phyloP scores from a whole-genome alignment of 2,113 vertebrate genomes.

The Colistium nudipinnis region DNA sequence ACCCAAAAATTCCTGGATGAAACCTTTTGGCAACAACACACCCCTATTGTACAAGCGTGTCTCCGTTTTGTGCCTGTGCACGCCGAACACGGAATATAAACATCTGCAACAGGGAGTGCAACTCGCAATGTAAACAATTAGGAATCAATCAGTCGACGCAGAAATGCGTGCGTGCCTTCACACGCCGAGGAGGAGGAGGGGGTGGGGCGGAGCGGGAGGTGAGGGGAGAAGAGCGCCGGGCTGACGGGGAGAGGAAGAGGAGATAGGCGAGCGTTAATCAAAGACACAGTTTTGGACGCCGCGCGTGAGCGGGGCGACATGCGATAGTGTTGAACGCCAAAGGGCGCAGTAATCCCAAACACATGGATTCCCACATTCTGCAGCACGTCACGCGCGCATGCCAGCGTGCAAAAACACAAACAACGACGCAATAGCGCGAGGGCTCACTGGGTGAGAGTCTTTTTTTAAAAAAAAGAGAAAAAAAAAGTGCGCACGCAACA shows the following conservation, averaged over 20 bases:
- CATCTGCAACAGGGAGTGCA: slow-evolving; percentile 59
- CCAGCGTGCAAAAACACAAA: slow-evolving; percentile 56
- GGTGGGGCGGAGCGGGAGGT: slow-evolving; percentile 25
- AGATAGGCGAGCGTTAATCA: slow-evolving; percentile 49
- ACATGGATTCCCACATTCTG: slow-evolving; percentile 36
- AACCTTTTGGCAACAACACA: slow-evolving; percentile 56
- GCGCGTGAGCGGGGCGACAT: slow-evolving; percentile 31
- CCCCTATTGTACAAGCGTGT: slow-evolving; percentile 42
- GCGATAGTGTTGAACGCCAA: slow-evolving; percentile 33
- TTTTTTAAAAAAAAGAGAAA: too few relatives aligned
- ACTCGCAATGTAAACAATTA: slow-evolving; percentile 71
- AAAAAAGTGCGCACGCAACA: slow-evolving; percentile 35
- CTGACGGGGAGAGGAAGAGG: not conserved
- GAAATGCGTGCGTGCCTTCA: slow-evolving; percentile 60
- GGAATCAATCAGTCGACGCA: slow-evolving; percentile 57
- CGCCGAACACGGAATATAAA: slow-evolving; percentile 45
- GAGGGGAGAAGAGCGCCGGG: slow-evolving; percentile 34
- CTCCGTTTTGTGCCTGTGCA: slow-evolving; percentile 54
- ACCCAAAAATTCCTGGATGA: slow-evolving; percentile 63
- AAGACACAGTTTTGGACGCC: slow-evolving; percentile 43
- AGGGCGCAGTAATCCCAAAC: slow-evolving; percentile 49
- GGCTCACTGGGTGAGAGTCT: slow-evolving; percentile 12
- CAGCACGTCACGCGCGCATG: slow-evolving; percentile 17
- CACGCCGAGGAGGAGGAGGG: slow-evolving; percentile 45
- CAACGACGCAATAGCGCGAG: slow-evolving; percentile 22